Conservation (phyloP, 2,888 invertebrate species). For the Dinocampus coccinellae region DNA sequence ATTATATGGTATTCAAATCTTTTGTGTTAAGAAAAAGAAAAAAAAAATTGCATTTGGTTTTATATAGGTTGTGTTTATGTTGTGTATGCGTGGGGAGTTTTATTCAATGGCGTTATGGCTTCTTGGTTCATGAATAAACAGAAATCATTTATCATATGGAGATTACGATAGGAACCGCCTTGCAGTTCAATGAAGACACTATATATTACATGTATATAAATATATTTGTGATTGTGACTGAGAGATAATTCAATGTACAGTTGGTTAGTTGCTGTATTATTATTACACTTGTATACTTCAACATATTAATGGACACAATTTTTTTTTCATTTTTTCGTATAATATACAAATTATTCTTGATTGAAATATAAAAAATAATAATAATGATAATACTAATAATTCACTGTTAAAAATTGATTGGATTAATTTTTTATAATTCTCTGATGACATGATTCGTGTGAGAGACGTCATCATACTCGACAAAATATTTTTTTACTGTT, state of each 20-base stretch:
- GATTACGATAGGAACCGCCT: slow-evolving; percentile 61
- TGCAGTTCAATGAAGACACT: slow-evolving; percentile 62
- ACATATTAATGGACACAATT: too few relatives aligned
- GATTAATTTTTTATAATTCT: not conserved
- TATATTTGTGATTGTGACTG: not conserved
- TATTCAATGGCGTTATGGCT: not conserved
- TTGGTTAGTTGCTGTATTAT: not conserved
- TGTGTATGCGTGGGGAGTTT: not conserved
- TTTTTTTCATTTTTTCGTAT: slow-evolving; percentile 29
- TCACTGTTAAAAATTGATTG: not conserved
- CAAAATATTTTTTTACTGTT: not conserved
- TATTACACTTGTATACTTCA: not conserved
- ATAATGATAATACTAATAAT: not conserved
- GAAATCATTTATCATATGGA: slow-evolving; percentile 62
- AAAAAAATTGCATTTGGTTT: not conserved
- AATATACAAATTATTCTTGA: not conserved
- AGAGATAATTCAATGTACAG: not conserved
- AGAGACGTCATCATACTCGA: not conserved
- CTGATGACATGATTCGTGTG: not conserved
- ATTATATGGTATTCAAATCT: slow-evolving; percentile 28
- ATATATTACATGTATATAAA: not conserved
- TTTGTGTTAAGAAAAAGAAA: not conserved
- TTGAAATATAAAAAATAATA: not conserved
- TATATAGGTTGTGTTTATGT: not conserved
- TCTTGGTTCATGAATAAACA: slow-evolving; percentile 57